These are phyloP conservation scores for Camponotus vicinus DNA, from an alignment of 1,140 invertebrate species.

Conservation along the genomic window DNA sequence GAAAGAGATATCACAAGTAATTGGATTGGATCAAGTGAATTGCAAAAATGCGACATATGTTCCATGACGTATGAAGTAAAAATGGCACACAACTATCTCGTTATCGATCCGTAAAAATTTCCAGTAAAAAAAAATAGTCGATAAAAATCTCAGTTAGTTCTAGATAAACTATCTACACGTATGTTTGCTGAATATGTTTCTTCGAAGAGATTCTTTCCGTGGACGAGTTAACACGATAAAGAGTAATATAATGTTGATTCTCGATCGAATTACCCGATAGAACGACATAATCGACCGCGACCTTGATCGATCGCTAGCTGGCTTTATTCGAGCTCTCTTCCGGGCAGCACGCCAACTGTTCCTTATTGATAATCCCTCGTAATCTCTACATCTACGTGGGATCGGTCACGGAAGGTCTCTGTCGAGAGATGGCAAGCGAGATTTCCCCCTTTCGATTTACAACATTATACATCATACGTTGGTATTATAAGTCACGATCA, in stretches of 20 bases:
- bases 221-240: not conserved
- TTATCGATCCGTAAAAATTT: not conserved
- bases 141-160: not conserved
- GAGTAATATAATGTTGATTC: too few relatives aligned
- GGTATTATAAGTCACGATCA: constrained; percentile 58
- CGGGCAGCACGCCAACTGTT: constrained; percentile 13
- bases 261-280: not conserved
- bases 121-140: too few relatives aligned
- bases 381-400: constrained; percentile 9
- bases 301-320: constrained; percentile 38
- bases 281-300: constrained; percentile 38
- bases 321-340: constrained; percentile 28
- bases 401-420: constrained; percentile 47
- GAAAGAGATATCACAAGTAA: not conserved
- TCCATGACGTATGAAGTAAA: not conserved
- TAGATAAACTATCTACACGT: too few relatives aligned
- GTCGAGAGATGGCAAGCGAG: constrained; percentile 12
- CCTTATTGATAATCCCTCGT: constrained; percentile 51
- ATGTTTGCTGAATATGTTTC: too few relatives aligned
- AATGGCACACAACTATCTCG: not conserved
- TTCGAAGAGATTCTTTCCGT: too few relatives aligned
- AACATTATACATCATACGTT: constrained; percentile 33
- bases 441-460: constrained; percentile 40
- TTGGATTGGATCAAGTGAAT: constrained; percentile 6
- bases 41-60: not conserved